Evolutionary conservation across 2,113 vertebrate species (phyloP).

Genomic region (Limanda limanda): DNA sequence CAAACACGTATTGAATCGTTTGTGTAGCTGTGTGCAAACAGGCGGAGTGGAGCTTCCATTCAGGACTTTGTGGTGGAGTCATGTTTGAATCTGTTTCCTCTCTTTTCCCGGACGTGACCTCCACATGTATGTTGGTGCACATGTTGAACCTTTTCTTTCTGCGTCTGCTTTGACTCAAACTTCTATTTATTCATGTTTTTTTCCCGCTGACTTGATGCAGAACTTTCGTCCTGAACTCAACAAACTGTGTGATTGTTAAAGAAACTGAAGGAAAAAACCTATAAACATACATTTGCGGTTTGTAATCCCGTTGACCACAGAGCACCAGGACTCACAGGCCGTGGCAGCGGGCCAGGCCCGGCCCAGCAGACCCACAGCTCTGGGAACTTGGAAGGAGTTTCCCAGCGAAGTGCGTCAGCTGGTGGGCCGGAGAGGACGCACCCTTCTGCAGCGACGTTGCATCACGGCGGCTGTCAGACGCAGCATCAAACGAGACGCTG

Average conservation of each 20-base stretch:
- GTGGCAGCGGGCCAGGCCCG: constrained; percentile 48
- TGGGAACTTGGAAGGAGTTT: constrained; percentile 60
- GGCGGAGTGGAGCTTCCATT: too few species aligned
- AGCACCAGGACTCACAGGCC: constrained; percentile 33
- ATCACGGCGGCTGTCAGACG: constrained; percentile 55
- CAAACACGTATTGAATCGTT: too few species aligned
- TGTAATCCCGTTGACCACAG: constrained; percentile 62
- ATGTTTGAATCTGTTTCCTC: too few species aligned
- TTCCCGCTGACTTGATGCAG: background rate
- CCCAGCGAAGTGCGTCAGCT: constrained; percentile 67
- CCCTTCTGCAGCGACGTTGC: constrained; percentile 59
- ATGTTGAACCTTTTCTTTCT: too few species aligned
- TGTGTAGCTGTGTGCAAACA: too few species aligned
- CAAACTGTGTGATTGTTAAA: background rate
- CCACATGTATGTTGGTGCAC: too few species aligned
- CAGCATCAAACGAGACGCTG: constrained; percentile 47
- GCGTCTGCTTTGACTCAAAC: too few species aligned
- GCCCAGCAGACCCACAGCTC: constrained; percentile 37
- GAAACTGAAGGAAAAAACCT: background rate
- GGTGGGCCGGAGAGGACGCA: constrained; percentile 31
- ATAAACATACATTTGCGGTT: constrained; percentile 41
- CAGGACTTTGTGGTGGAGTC: too few species aligned
- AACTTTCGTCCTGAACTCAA: background rate
- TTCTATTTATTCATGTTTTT: too few species aligned
- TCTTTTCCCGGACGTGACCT: too few species aligned